Base-by-base conservation (phyloP, 2,888 invertebrate genomes). In the Chrysolina haemoptera region DNA sequence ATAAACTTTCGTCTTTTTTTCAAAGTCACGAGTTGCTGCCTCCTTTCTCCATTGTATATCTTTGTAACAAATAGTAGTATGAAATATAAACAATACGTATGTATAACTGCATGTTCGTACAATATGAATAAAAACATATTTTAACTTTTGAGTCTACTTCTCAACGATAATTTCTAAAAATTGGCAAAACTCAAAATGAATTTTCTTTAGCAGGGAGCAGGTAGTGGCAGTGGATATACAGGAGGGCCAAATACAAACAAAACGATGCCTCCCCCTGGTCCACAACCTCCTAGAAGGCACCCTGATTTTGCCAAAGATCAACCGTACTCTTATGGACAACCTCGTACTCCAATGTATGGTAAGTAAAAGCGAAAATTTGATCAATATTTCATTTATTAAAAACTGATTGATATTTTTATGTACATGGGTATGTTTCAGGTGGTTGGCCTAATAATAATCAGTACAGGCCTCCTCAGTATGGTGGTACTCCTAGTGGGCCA, bases 241-340 rank as follows among this genome's bases (percentile, higher is more conserved):
- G 86, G 87, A 71, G 86, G 87, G 67, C 87, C 87, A 62, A 86
- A 89, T 64, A 84, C 89, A 40, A 90, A 89, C 82, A 91, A 91
- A 84, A 89, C 89, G 80, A 90, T 91, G 90, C 92, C 92, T 55
- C 91, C 92, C 64, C 91, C 93, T 84, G 90, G 91, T 79, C 92
- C 93, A 66, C 93, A 94, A 82, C 94, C 93, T 62, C 94, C 94
- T 43, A 90, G 95, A 81, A 90, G 95, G 84, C 95, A 95, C 90
- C 95, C 95, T 70, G 95, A 95, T 89, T 95, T 95, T 89, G 92
- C 93, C 82, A 94, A 94, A 89, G 94, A 95, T 85, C 91, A 89
- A 84, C 92, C 89, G 85, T 91, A 91, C 78, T 91, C 91, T 75
- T 93, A 92, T 86, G 91, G 90, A 82, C 91, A 92, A 82, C 91